Evolutionary conservation across 2,797 vertebrate genomes (phyloP), one percentile per base, ranked within the genome.

Genomic region (Percopsis omiscomaycus): DNA sequence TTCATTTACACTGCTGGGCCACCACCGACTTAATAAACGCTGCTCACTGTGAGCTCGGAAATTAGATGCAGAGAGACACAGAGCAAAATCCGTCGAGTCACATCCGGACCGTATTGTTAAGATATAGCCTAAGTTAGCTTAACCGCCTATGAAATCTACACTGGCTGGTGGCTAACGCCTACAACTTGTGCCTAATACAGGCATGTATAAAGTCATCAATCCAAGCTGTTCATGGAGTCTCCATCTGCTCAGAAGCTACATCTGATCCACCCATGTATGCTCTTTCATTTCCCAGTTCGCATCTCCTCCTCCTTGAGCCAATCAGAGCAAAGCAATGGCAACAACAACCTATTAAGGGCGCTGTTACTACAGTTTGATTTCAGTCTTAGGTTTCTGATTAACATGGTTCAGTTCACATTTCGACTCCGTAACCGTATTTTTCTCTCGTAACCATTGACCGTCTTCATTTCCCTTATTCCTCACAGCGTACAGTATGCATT

Each of bases 161-260:
- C 55, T 55, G 42, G 62, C 60, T 53, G 46, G 11, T 22, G 62
- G 69, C 55, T 55, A 55, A 66, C 42, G 59, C 48, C 32, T 5
- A 64, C 63, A 65, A 72, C 55, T 44, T 64, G 22, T 47, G 53
- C 62, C 64, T 73, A 46, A 80, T 59, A 69, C 55, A 64, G 64
- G 66, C 74, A 73, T 71, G 74, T 64, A 60, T 55, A 67, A 69
- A 64, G 69, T 70, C 68, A 67, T 74, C 59, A 70, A 76, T 66
- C 37, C 30, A 9, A 55, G 69, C 29, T 1, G 30, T 59, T 71
- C 64, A 74, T 64, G 70, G 72, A 32, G 30, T 42, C 0, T 8
- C 55, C 75, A 49, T 48, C 16, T 75, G 79, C 75, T 64, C 68
- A 57, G 58, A 11, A 63, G 69, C 66, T 59, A 60, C 46, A 42